Evolutionary conservation across 2,888 invertebrate genomes (phyloP).

Genomic region (Drosophila subsilvestris): DNA sequence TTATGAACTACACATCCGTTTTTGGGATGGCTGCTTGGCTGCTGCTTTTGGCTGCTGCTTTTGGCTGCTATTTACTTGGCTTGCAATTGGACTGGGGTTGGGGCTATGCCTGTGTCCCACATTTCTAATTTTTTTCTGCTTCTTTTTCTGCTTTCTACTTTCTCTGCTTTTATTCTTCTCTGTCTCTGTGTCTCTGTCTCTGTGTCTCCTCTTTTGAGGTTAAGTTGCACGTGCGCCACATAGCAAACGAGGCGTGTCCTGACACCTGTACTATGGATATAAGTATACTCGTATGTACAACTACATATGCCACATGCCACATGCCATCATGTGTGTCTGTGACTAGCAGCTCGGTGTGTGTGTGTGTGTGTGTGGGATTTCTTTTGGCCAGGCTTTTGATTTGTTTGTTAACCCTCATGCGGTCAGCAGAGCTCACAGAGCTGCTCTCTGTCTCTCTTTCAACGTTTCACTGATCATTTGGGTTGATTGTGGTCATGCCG

Average conservation of each 20-base stretch:
- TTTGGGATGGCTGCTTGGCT: conserved; percentile 23
- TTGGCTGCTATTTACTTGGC: conserved; percentile 61
- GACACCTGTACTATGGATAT: conserved; percentile 64
- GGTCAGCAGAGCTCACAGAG: background rate
- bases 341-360: background rate
- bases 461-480: conserved; percentile 1
- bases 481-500: background rate
- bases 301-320: background rate
- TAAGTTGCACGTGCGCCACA: conserved; percentile 68
- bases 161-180: conserved; percentile 11
- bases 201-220: conserved; percentile 57
- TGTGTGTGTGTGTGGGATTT: conserved; percentile 6
- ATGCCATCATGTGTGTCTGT: background rate
- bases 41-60: conserved; percentile 46
- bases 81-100: conserved; percentile 42
- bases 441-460: background rate
- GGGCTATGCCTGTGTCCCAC: conserved; percentile 14
- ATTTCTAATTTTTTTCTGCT: background rate
- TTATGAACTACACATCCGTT: conserved; percentile 81
- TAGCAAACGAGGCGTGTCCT: conserved; percentile 55
- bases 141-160: background rate
- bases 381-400: conserved; percentile 4
- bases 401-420: conserved; percentile 10
- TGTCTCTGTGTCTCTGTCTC: conserved; percentile 34
- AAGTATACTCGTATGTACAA: conserved; percentile 18